Percentiles rank a stretch among this genome's conserved stretches.
Evolutionary conservation across 1,140 invertebrate genomes (phyloP).

Genomic region (Brevipalpus yothersi): DNA sequence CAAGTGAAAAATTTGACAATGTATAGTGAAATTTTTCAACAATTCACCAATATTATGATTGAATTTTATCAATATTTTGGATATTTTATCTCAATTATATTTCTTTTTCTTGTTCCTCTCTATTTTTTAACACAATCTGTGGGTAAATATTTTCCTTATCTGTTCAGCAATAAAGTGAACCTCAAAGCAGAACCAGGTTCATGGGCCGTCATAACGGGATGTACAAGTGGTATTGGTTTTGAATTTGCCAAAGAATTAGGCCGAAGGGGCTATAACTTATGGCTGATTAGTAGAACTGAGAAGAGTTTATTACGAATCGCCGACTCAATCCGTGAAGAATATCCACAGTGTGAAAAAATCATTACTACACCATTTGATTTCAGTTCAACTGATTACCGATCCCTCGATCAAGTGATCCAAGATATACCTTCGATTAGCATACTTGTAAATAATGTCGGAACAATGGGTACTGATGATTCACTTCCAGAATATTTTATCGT

Average conservation of each 20-base stretch:
- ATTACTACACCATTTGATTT: conserved; percentile 8
- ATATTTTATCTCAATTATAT: too few species aligned
- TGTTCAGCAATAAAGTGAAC: too few species aligned
- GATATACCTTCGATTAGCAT: conserved; percentile 18
- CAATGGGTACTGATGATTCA: conserved; percentile 1
- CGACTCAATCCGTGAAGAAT: conserved; percentile 31
- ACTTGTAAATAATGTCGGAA: conserved; percentile 10
- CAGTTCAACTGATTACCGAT: conserved; percentile 2
- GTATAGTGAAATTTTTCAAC: too few species aligned
- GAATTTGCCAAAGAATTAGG: conserved; percentile 65
- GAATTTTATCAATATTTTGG: too few species aligned
- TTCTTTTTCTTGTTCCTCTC: too few species aligned
- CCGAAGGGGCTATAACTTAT: conserved; percentile 45
- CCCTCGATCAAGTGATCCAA: conserved; percentile 1
- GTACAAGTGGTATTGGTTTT: conserved; percentile 74
- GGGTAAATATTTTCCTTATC: too few species aligned
- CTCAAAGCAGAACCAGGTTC: not conserved
- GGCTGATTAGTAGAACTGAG: conserved; percentile 53
- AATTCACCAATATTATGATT: too few species aligned
- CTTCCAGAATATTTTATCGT: conserved; percentile 10
- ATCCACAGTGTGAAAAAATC: conserved; percentile 3
- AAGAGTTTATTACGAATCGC: conserved; percentile 45
- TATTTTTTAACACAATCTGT: too few species aligned
- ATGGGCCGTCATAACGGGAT: conserved; percentile 47
- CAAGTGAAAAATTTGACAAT: too few species aligned